These are phyloP conservation scores for Chaenocephalus aceratus DNA, from an alignment of 2,113 vertebrate genomes.

Conservation along the genomic window DNA sequence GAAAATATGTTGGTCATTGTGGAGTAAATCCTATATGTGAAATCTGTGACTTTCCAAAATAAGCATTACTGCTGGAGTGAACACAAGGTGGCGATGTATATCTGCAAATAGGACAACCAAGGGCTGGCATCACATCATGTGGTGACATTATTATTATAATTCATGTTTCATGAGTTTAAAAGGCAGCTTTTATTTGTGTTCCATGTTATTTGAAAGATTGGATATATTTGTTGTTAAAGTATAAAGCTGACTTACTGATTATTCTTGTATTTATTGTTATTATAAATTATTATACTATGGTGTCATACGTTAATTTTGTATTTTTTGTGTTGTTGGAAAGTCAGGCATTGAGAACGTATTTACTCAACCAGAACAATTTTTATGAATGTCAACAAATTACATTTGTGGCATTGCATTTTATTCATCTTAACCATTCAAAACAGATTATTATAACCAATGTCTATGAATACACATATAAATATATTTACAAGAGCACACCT, in stretches of 20 bases:
- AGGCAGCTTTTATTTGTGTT: background rate
- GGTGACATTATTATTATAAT: background rate
- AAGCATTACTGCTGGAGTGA: background rate
- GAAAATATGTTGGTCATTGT: background rate
- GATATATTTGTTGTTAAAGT: too few species aligned
- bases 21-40: background rate
- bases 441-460: background rate
- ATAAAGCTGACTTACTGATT: too few species aligned
- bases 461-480: slow-evolving; percentile 36
- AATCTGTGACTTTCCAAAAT: background rate
- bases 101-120: background rate
- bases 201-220: background rate
- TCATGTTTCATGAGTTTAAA: background rate
- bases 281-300: too few species aligned
- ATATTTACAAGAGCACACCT: slow-evolving; percentile 43
- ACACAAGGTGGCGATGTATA: slow-evolving; percentile 65
- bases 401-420: background rate
- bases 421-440: background rate
- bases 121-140: background rate
- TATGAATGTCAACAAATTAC: background rate
- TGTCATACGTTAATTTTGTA: too few species aligned
- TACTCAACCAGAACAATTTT: too few species aligned
- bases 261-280: too few species aligned
- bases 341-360: too few species aligned
- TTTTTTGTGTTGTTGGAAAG: too few species aligned